Base-by-base conservation (phyloP, 1,140 invertebrate species). In the Ptiloglossa arizonensis region DNA sequence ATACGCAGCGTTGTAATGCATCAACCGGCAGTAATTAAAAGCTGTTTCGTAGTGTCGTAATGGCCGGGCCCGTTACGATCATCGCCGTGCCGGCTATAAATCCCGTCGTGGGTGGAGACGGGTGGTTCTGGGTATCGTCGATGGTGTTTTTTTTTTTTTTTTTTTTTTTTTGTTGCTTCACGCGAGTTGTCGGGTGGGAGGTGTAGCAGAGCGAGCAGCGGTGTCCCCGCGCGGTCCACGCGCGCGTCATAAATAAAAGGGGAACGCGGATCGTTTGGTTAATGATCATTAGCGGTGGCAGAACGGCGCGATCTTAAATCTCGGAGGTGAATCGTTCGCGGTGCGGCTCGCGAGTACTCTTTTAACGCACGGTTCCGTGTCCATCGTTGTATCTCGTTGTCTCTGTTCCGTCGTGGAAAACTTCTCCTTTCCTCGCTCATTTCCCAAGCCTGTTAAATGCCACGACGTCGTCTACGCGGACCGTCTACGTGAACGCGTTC, bases 21-120 rank as follows among this genome's bases (percentile, higher is more conserved):
- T 85, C 83, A 85, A 85, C 73, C 50, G 78, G 73, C 38, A 81
- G 83, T 85, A 85, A 85, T 85, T 85, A 85, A 85, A 85, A 85
- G 83, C 82, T 73, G 70, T 73, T 73, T 76, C 82, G 72, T 68
- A 64, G 82, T 41, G 79, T 68, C 52, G 80, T 84, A 84, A 84
- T 84, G 82, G 82, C 52, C 41, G 67, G 48, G 67, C 27, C 71
- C 41, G 79, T 84, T 81, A 78, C 82, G 70, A 85, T 85, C 64
- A 85, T 85, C 73, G 69, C 48, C 46, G 79, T 29, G 71, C 57
- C 59, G 72, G 44, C 69, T 62, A 83, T 85, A 85, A 85, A 85
- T 85, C 69, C 67, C 69, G 29, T 46, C 27, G 62, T 75, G 57
- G 82, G 52, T 81, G 63, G 52, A 83, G 52, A 83, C 71, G 41